Evolutionary conservation across 1,140 invertebrate genomes (phyloP).

Genomic region (Oscheius sp.): DNA sequence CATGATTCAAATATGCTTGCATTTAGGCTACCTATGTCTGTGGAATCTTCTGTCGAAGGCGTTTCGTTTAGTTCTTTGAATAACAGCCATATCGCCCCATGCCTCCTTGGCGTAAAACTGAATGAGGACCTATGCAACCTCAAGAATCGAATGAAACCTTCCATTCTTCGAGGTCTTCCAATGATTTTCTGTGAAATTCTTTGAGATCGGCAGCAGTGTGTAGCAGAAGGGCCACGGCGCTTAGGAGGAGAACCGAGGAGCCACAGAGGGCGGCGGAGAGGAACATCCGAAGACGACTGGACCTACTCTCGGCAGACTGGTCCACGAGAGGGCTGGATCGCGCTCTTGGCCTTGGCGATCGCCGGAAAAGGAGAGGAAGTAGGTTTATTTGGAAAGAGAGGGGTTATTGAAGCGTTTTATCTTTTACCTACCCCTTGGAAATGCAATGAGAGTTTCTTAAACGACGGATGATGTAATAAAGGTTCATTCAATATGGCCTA

Average conservation of each 20-base stretch:
- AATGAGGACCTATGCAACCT: background rate
- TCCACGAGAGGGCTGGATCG: background rate
- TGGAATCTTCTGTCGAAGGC: background rate
- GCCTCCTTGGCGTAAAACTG: background rate
- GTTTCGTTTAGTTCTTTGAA: background rate
- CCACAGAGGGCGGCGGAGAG: background rate
- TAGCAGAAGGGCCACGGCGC: background rate
- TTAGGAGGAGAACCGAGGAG: background rate
- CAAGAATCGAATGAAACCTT: background rate
- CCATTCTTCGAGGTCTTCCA: background rate
- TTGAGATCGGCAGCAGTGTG: conserved; percentile 1
- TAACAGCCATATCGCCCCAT: background rate
- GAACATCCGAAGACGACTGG: background rate
- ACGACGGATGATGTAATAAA: conserved; percentile 2
- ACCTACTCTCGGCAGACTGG: conserved; percentile 14
- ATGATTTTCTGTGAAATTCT: background rate
- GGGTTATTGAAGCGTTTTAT: conserved; percentile 12
- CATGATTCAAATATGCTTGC: too few species aligned
- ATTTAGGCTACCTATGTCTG: too few species aligned
- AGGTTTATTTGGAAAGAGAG: conserved; percentile 1
- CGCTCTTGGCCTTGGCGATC: background rate
- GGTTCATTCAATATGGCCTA: background rate
- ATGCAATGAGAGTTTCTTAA: too few species aligned
- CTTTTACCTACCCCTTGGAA: background rate
- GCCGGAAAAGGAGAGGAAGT: background rate